Conservation (phyloP, 2,797 vertebrate species). For the Falco concolor region DNA sequence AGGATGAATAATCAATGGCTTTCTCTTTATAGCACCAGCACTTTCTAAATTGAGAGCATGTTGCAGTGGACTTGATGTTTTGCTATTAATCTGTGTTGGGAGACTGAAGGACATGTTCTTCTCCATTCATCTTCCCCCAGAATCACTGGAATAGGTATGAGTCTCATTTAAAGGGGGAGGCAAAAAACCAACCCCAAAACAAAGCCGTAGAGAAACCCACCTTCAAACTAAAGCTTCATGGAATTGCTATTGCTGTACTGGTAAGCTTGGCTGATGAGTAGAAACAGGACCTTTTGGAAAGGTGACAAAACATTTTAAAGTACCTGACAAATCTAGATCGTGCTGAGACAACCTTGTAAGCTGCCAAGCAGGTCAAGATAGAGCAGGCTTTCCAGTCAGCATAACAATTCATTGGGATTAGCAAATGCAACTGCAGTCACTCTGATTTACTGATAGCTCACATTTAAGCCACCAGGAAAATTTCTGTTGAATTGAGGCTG, state of each 20-base stretch:
- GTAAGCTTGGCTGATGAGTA: slow-evolving; percentile 7
- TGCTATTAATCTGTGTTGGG: slow-evolving; percentile 46
- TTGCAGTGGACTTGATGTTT: slow-evolving; percentile 43
- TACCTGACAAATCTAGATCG: neutral
- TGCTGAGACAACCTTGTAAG: neutral
- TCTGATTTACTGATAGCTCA: neutral
- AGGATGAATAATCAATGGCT: slow-evolving; percentile 51
- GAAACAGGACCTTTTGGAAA: neutral
- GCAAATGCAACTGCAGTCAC: neutral
- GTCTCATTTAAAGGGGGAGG: neutral
- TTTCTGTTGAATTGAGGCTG: neutral
- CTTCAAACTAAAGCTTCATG: neutral
- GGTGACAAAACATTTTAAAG: neutral
- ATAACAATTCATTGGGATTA: neutral
- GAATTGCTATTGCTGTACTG: neutral
- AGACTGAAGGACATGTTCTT: slow-evolving; percentile 40
- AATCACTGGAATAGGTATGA: slow-evolving; percentile 33
- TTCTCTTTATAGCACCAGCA: slow-evolving; percentile 59
- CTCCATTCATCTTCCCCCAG: slow-evolving; percentile 19
- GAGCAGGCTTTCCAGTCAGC: slow-evolving; percentile 1
- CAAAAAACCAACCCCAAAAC: neutral
- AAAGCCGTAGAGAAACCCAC: neutral
- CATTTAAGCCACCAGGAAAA: neutral
- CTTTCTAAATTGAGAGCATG: slow-evolving; percentile 51
- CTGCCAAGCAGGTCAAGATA: neutral